Evolutionary conservation across 2,888 invertebrate genomes (phyloP).

Genomic region (Linnaemya tessellans): DNA sequence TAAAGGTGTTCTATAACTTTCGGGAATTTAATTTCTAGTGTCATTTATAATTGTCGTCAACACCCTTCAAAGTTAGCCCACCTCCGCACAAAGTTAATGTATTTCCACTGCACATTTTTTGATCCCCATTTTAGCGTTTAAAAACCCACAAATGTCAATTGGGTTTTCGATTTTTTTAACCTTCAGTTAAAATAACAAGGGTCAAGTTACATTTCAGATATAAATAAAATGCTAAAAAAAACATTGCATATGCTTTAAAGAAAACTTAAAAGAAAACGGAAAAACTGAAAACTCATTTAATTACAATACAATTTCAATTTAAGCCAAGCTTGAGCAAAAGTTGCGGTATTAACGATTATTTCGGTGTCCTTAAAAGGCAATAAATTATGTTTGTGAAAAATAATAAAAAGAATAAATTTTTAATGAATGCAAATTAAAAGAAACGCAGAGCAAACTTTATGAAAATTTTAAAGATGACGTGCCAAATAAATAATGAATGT

Average conservation of each 20-base stretch:
- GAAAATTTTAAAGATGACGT: slow-evolving; percentile 27
- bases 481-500: background rate
- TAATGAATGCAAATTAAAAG: slow-evolving; percentile 18
- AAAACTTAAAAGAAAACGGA: slow-evolving; percentile 1
- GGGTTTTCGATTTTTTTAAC: slow-evolving; percentile 41
- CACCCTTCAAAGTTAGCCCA: background rate
- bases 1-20: too few species aligned
- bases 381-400: background rate
- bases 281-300: slow-evolving; percentile 20
- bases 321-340: slow-evolving; percentile 8
- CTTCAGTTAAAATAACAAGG: slow-evolving; percentile 55
- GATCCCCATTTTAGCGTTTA: slow-evolving; percentile 27
- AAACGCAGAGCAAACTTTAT: background rate
- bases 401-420: background rate
- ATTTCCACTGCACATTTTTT: slow-evolving; percentile 41
- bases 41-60: too few species aligned
- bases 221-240: background rate
- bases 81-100: slow-evolving; percentile 17
- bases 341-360: background rate
- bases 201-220: slow-evolving; percentile 58
- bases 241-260: slow-evolving; percentile 6
- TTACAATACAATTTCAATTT: background rate
- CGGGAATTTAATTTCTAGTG: too few species aligned
- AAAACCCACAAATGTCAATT: slow-evolving; percentile 68
- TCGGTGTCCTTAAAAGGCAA: background rate